Evolutionary conservation across 37 sponge, comb jelly and placozoan genomes (phyloP).

Genomic region (Agelas oroides): DNA sequence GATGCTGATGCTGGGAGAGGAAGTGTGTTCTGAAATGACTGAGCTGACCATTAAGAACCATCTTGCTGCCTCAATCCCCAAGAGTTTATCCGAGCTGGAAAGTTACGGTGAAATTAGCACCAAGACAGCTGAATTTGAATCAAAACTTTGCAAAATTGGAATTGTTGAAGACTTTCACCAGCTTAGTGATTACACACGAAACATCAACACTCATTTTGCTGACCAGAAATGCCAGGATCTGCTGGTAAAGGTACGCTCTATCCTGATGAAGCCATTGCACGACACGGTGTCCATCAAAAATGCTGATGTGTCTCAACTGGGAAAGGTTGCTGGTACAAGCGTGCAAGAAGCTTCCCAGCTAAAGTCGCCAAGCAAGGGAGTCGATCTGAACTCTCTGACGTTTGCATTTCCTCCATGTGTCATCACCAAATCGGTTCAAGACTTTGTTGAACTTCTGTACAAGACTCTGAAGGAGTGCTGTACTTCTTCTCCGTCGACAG

Average conservation of each 20-base stretch:
- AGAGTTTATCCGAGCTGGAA: conserved; percentile 19
- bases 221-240: conserved; percentile 60
- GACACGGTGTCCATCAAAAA: conserved; percentile 12
- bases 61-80: conserved; percentile 49
- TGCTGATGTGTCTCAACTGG: not conserved
- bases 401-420: conserved; percentile 67
- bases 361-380: not conserved
- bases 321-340: no score
- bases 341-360: not conserved
- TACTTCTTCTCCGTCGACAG: conserved; percentile 5
- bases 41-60: conserved; percentile 40
- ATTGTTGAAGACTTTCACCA: conserved; percentile 24
- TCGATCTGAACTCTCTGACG: conserved; percentile 11
- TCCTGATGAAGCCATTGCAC: conserved; percentile 67
- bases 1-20: conserved; percentile 26
- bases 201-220: conserved; percentile 65
- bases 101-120: not conserved
- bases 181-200: conserved; percentile 61
- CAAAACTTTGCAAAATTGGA: conserved; percentile 7
- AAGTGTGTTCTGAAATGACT: conserved; percentile 32
- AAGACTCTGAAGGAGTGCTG: conserved; percentile 35
- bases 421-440: conserved; percentile 54
- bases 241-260: conserved; percentile 48
- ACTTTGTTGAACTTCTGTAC: conserved; percentile 57
- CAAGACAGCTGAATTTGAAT: conserved; percentile 47